phyloP scores from a whole-genome alignment of 2,797 vertebrate genomes.

The Catharus ustulatus region DNA sequence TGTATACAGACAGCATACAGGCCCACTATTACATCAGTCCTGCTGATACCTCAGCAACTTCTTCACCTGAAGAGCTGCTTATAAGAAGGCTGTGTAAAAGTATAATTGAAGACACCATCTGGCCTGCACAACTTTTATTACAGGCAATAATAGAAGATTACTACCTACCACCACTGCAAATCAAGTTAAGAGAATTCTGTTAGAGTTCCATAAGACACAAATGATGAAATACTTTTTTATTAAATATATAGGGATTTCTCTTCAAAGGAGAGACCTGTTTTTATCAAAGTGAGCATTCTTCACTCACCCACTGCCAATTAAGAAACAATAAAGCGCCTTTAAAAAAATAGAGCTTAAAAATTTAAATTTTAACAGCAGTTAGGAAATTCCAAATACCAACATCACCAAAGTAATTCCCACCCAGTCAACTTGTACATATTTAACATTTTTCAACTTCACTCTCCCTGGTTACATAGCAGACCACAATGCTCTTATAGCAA shows the following conservation, averaged over 20 bases:
- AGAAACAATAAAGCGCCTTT: not conserved
- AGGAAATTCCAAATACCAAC: slow-evolving; percentile 25
- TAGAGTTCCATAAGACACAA: not conserved
- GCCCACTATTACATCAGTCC: not conserved
- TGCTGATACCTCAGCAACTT: not conserved
- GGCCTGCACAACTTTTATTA: slow-evolving; percentile 11
- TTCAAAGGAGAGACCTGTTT: not conserved
- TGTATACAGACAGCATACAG: not conserved
- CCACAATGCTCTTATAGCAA: not conserved
- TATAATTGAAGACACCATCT: slow-evolving; percentile 1
- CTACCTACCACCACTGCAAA: slow-evolving; percentile 11
- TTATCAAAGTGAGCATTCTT: not conserved
- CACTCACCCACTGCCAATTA: not conserved
- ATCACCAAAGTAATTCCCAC: not conserved
- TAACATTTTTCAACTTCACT: slow-evolving; percentile 6
- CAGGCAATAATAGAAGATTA: slow-evolving; percentile 13
- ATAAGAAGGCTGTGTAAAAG: not conserved
- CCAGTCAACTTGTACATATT: not conserved
- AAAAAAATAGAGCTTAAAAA: not conserved
- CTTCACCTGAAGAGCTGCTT: not conserved
- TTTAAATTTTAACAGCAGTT: not conserved
- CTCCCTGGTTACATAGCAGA: not conserved
- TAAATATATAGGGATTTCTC: not conserved
- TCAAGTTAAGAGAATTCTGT: slow-evolving; percentile 1
- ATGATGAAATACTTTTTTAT: not conserved